Base-by-base conservation (phyloP, 1,140 invertebrate genomes). In the Leptestheria dahalacensis region DNA sequence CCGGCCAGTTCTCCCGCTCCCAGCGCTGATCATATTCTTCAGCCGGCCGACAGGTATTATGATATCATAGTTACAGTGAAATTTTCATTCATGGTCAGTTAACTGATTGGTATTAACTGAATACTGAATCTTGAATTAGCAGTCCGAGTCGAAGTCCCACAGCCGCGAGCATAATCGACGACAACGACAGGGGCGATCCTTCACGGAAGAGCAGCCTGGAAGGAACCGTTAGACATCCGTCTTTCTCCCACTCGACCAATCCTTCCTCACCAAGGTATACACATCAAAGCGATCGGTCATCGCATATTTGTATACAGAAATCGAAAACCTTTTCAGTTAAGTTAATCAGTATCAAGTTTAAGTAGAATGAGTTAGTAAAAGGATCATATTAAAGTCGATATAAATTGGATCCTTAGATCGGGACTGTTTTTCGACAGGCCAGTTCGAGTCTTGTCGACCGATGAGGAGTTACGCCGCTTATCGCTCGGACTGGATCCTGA, bases 401-500 rank as follows among this genome's bases (percentile, higher is more conserved):
- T 15, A 49, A 12, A 9, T 49, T 49, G 48, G 6, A 4, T 49
- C 23, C 23, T 23, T 49, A 23, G 4, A 4, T 49, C 2, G 6
- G 15, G 18, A 4, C 0, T 18, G 15, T 3, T 18, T 53, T 24
- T 15, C 23, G 20, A 3, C 21, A 10, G n/a, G 24, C 25, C 59
- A 56, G 56, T 21, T 48, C 18, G 48, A n/a, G n/a, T n/a, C n/a
- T n/a, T 47, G 6, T 49, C 58, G 23, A n/a, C 29, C 62, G 33
- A 52, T 55, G 57, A 59, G 20, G 47, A 48, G 58, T 25, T 51
- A 41, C 26, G n/a, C 12, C 23, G 33, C 9, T 18, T 18, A 62
- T 77, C 78, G 1, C 48, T 60, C 28, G 58, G 58, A 25, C 33
- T 60, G n/a, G 58, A 60, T 52, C 49, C 58, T n/a, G 81, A 82